Conservation (phyloP, 2,797 vertebrate species). For the Chelonia mydas region DNA sequence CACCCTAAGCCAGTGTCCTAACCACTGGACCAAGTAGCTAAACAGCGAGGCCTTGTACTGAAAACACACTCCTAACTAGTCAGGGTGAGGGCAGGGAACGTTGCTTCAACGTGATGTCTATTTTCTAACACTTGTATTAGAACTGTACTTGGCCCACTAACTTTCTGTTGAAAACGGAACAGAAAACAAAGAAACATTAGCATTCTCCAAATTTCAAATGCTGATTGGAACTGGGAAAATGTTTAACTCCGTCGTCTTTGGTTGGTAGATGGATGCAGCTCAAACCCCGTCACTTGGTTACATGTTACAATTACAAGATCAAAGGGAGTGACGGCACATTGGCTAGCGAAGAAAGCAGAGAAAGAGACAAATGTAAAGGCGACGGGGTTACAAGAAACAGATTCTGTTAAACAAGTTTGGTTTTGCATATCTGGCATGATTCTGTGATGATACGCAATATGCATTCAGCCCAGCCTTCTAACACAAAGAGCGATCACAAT, state of each 20-base stretch:
- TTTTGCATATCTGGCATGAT: neutral
- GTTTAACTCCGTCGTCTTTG: neutral
- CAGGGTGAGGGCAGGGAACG: neutral
- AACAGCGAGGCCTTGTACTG: neutral
- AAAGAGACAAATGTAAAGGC: neutral
- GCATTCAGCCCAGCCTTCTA: neutral
- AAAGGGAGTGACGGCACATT: neutral
- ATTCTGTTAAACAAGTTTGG: neutral
- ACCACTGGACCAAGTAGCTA: fast-evolving
- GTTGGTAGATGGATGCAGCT: fast-evolving
- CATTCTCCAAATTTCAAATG: neutral
- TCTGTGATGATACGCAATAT: neutral
- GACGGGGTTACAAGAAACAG: neutral
- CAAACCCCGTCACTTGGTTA: neutral
- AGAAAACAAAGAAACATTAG: neutral
- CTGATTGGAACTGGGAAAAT: neutral
- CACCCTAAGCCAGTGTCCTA: too few species aligned
- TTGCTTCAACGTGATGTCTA: neutral
- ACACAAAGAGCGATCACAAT: neutral
- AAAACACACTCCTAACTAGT: neutral
- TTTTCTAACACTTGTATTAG: neutral
- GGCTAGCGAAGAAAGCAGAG: neutral
- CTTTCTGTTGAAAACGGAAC: neutral
- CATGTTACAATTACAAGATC: neutral
- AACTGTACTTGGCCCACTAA: constrained; percentile 8